Conservation (phyloP, 2,113 vertebrate species). For the Sterna hirundo region DNA sequence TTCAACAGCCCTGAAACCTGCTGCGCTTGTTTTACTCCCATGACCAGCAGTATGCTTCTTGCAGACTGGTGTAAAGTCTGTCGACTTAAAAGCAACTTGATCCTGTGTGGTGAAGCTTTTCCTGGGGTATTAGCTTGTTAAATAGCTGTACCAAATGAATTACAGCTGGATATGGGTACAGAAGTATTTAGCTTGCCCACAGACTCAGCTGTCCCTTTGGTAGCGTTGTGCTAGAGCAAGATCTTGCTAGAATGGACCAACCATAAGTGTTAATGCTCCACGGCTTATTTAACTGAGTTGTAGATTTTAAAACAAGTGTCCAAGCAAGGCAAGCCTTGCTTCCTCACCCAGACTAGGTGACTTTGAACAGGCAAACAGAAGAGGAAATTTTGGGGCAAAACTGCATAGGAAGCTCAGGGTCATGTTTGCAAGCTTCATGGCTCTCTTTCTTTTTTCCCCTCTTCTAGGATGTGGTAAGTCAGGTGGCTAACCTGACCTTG, state of each 20-base stretch:
- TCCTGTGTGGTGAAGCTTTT: neutral
- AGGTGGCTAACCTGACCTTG: constrained; percentile 78
- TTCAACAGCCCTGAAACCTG: neutral
- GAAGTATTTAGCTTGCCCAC: too few species aligned
- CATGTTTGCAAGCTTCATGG: rapidly evolving
- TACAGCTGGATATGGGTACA: neutral
- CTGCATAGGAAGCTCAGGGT: neutral
- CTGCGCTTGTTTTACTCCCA: neutral
- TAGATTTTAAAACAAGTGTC: neutral
- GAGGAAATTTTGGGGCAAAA: too few species aligned
- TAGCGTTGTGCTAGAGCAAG: neutral
- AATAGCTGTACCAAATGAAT: neutral
- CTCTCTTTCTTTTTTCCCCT: too few species aligned
- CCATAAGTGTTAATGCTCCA: neutral
- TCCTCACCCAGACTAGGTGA: neutral
- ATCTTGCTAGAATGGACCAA: neutral
- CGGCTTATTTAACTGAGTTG: neutral
- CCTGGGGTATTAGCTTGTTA: neutral
- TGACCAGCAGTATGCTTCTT: neutral
- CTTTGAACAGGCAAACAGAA: neutral
- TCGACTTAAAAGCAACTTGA: neutral
- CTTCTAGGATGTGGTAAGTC: constrained; percentile 69
- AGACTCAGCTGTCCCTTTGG: neutral
- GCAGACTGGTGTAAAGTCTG: neutral
- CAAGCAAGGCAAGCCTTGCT: neutral